Conservation (phyloP, 2,113 vertebrate genomes). For the Syngnathus scovelli region DNA sequence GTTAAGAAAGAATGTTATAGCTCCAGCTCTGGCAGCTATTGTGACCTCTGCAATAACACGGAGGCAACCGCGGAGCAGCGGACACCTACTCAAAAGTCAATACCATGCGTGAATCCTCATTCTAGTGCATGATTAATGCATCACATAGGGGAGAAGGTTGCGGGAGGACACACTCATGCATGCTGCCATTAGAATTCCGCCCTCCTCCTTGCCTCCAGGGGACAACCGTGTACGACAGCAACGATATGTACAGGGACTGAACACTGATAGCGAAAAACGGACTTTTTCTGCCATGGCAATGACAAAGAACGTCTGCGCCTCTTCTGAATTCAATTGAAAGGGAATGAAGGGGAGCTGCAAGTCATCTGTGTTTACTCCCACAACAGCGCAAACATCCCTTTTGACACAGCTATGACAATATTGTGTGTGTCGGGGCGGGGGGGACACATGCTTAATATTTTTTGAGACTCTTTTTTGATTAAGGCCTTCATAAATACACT, state of each 20-base stretch:
- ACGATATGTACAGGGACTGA: constrained; percentile 9
- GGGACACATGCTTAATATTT: too few species aligned
- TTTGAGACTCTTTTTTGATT: too few species aligned
- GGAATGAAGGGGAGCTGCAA: too few species aligned
- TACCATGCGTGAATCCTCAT: constrained; percentile 63
- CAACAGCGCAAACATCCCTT: too few species aligned
- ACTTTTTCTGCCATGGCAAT: too few species aligned
- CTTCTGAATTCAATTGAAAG: too few species aligned
- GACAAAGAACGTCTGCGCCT: too few species aligned
- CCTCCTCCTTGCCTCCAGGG: constrained; percentile 48
- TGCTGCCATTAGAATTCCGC: constrained; percentile 58
- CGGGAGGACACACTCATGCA: constrained; percentile 63
- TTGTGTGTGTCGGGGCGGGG: too few species aligned
- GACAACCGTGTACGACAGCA: constrained; percentile 36
- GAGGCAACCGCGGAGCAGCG: constrained; percentile 57
- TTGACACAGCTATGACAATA: too few species aligned
- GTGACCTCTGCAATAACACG: constrained; percentile 59
- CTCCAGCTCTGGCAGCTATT: constrained; percentile 57
- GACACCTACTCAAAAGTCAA: constrained; percentile 72
- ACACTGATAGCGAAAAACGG: neutral
- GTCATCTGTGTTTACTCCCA: too few species aligned
- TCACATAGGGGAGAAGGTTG: constrained; percentile 61
- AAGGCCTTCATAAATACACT: too few species aligned
- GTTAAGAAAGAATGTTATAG: constrained; percentile 43
- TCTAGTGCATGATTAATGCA: constrained; percentile 69